A percentile compares a stretch with the other conserved stretches of the same genome.
Evolutionary conservation across 2,888 invertebrate species (phyloP).

Genomic region (Strigamia maritima): DNA sequence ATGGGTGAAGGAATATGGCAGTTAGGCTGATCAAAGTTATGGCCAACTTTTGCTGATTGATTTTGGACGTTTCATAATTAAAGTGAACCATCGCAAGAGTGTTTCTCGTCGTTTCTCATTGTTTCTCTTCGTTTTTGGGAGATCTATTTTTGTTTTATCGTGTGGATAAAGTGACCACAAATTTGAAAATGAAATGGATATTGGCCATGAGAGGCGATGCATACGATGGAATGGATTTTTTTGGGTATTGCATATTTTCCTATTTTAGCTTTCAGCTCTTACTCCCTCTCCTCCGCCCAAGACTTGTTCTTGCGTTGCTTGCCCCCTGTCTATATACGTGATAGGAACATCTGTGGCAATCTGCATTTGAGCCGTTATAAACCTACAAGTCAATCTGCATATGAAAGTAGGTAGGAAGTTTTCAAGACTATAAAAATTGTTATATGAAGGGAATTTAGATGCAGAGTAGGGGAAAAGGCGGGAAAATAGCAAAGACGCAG

Average conservation of each 20-base stretch:
- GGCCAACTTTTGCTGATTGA: not conserved
- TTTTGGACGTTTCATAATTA: not conserved
- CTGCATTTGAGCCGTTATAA: slow-evolving; percentile 36
- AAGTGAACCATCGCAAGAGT: not conserved
- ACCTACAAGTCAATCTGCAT: slow-evolving; percentile 35
- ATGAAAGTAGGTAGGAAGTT: slow-evolving; percentile 36
- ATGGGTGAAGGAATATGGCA: not conserved
- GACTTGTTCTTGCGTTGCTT: not conserved
- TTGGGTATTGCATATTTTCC: not conserved
- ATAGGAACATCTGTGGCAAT: slow-evolving; percentile 24
- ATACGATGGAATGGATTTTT: not conserved
- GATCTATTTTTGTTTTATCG: not conserved
- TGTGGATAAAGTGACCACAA: not conserved
- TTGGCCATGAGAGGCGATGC: not conserved
- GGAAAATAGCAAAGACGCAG: not conserved
- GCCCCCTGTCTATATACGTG: not conserved
- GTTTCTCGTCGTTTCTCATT: too few relatives aligned
- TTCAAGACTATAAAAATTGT: slow-evolving; percentile 30
- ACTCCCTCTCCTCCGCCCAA: not conserved
- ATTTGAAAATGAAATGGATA: not conserved
- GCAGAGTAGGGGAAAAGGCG: slow-evolving; percentile 22
- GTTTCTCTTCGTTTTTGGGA: not conserved
- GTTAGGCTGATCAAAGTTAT: not conserved
- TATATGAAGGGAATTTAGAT: slow-evolving; percentile 28
- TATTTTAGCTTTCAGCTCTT: not conserved